Evolutionary conservation across 1,140 invertebrate species (phyloP).

Genomic region (Bombus pyrosoma): DNA sequence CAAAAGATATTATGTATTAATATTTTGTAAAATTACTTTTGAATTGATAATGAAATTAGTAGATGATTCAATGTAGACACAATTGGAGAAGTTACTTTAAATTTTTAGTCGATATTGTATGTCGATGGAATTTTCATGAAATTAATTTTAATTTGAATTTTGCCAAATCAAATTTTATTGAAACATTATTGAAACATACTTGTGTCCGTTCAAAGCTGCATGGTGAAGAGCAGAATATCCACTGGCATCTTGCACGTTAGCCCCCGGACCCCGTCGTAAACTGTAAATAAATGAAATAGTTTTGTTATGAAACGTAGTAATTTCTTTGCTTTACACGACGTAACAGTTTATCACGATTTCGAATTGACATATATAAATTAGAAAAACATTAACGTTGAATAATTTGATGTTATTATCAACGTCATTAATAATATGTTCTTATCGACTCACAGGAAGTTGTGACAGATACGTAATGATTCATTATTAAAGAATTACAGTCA

Average conservation of each 20-base stretch:
- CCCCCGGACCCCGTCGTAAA: slow-evolving; percentile 92
- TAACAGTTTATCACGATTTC: neutral
- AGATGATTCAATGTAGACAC: too few relatives aligned
- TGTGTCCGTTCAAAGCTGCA: slow-evolving; percentile 96
- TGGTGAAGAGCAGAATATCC: slow-evolving; percentile 98
- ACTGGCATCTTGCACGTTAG: slow-evolving; percentile 95
- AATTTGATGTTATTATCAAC: neutral
- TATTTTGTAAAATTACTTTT: too few relatives aligned
- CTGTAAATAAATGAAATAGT: slow-evolving; percentile 83
- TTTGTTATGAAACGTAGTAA: neutral
- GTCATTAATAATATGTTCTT: neutral
- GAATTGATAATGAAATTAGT: too few relatives aligned
- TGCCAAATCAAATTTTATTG: neutral
- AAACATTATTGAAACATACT: slow-evolving; percentile 84
- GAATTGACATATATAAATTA: too few relatives aligned
- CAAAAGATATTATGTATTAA: too few relatives aligned
- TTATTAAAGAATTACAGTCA: neutral
- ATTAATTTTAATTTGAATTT: neutral
- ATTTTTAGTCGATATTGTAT: too few relatives aligned
- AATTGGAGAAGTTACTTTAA: too few relatives aligned
- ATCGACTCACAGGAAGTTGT: neutral
- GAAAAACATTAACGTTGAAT: neutral
- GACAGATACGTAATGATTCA: neutral
- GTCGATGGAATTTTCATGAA: neutral
- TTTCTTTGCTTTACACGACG: too few relatives aligned